Percentiles rank a stretch among this genome's conserved stretches.
These are phyloP conservation scores for Petroica traversi DNA, from an alignment of 2,113 vertebrate species.

Conservation along the genomic window DNA sequence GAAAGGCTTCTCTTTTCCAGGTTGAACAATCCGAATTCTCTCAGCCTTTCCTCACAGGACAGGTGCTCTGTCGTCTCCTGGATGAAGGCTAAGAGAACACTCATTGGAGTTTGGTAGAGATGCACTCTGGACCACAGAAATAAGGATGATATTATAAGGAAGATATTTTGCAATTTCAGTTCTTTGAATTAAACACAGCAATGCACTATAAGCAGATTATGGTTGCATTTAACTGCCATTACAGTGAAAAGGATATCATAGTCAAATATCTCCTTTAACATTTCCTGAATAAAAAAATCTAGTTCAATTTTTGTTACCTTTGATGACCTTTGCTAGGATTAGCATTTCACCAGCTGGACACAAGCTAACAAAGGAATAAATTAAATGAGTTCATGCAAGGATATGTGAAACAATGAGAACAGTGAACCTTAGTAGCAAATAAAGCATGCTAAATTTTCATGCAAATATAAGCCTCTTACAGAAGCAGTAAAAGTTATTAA, in stretches of 20 bases:
- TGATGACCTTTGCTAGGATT: background rate
- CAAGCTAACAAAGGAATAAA: background rate
- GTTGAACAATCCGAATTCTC: background rate
- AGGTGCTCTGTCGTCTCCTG: background rate
- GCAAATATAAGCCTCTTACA: background rate
- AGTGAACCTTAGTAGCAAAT: background rate
- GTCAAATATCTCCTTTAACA: background rate
- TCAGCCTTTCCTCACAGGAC: background rate
- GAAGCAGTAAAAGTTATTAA: background rate
- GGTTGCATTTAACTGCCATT: background rate
- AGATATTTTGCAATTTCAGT: background rate
- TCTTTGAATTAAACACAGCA: background rate
- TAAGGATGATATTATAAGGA: background rate
- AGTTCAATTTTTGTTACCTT: background rate
- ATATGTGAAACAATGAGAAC: background rate
- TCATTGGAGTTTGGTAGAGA: background rate
- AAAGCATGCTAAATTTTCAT: background rate
- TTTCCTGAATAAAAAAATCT: background rate
- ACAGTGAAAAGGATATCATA: background rate
- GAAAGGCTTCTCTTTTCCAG: background rate
- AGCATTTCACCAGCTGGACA: background rate
- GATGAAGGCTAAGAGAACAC: background rate
- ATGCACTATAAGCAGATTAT: background rate
- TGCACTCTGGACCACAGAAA: background rate
- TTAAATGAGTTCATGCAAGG: background rate